These are phyloP conservation scores for Lymantria monacha DNA, from an alignment of 2,888 invertebrate genomes.

Conservation along the genomic window DNA sequence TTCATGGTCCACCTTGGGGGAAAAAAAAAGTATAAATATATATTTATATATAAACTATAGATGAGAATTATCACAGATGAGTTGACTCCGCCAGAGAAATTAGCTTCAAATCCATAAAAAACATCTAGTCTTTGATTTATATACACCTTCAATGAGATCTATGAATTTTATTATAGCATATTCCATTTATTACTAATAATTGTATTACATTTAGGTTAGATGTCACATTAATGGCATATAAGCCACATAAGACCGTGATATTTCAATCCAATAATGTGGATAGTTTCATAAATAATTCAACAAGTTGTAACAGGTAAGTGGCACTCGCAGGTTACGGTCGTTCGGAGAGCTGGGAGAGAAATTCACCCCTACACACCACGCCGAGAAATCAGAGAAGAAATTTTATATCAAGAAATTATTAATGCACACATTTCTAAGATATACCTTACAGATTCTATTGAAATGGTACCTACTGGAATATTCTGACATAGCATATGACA, in stretches of 20 bases:
- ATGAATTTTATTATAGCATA: too few relatives aligned
- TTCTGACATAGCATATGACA: too few relatives aligned
- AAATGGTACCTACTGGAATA: too few relatives aligned
- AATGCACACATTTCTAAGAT: slow-evolving; percentile 42
- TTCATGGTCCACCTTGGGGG: too few relatives aligned
- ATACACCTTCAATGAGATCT: too few relatives aligned
- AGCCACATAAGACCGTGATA: slow-evolving; percentile 50
- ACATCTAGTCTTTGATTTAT: too few relatives aligned
- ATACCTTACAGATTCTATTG: too few relatives aligned
- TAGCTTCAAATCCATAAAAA: too few relatives aligned
- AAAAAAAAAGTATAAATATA: too few relatives aligned
- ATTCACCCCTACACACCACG: slow-evolving; percentile 48
- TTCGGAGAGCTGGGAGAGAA: slow-evolving; percentile 51
- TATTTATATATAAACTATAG: too few relatives aligned
- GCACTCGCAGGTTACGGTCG: slow-evolving; percentile 70
- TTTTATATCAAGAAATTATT: slow-evolving; percentile 71
- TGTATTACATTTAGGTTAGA: slow-evolving; percentile 25
- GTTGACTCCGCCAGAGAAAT: too few relatives aligned
- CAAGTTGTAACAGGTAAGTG: slow-evolving; percentile 78
- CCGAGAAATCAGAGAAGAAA: slow-evolving; percentile 58
- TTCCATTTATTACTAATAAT: slow-evolving; percentile 13
- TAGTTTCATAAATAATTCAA: slow-evolving; percentile 79
- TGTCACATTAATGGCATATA: slow-evolving; percentile 43
- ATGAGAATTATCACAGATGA: too few relatives aligned
- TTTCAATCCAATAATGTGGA: slow-evolving; percentile 76